Conservation (phyloP, 2,888 invertebrate species). For the Unio pictorum region DNA sequence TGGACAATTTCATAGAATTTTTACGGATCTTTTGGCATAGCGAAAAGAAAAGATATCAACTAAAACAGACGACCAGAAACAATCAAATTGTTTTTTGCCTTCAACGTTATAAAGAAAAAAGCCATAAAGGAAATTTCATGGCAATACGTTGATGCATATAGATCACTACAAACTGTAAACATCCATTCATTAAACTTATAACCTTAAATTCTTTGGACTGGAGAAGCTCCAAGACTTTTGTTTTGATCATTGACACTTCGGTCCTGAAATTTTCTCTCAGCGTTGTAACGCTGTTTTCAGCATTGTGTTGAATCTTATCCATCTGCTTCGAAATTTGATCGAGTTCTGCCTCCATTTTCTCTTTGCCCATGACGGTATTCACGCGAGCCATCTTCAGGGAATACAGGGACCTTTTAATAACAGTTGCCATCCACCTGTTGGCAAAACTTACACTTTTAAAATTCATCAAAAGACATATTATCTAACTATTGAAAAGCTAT, state of each 20-base stretch:
- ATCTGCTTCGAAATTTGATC: conserved; percentile 35
- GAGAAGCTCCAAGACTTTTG: conserved; percentile 13
- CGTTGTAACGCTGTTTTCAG: conserved; percentile 33
- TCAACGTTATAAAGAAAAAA: no score
- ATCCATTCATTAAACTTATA: no score
- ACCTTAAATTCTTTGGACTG: conserved; percentile 8
- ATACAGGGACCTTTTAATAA: conserved; percentile 52
- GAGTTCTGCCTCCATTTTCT: conserved; percentile 33
- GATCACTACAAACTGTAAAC: no score
- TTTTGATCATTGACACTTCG: conserved; percentile 20
- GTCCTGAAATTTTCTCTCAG: conserved; percentile 22
- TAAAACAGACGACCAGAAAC: no score
- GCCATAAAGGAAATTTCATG: no score
- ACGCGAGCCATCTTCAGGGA: conserved; percentile 51
- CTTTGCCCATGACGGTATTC: conserved; percentile 44
- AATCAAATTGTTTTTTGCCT: no score
- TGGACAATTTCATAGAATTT: no score
- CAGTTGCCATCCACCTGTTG: conserved; percentile 50
- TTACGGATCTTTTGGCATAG: no score
- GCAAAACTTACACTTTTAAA: not conserved
- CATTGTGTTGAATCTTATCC: conserved; percentile 41
- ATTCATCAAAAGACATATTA: no score
- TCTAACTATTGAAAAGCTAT: no score
- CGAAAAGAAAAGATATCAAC: no score
- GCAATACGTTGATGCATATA: no score